Evolutionary conservation across 2,888 invertebrate species (phyloP).

Genomic region (Anoplius nigerrimus): DNA sequence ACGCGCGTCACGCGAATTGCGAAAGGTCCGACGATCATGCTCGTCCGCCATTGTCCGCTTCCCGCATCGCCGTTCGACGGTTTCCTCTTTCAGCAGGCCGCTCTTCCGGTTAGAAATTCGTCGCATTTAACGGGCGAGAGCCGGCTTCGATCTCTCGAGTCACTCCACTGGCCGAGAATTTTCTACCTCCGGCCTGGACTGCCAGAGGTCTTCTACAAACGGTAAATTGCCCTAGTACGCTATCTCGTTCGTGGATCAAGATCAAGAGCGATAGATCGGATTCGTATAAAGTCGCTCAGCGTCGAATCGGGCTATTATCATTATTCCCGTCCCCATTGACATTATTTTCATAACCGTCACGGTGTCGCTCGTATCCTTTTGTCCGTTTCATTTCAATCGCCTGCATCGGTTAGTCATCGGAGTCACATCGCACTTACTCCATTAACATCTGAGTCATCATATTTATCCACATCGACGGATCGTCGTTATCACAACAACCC

Average conservation of each 20-base stretch:
- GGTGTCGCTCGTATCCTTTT: no score
- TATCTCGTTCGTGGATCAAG: neutral
- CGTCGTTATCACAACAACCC: no score
- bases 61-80: conserved; percentile 11
- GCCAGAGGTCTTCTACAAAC: conserved; percentile 1
- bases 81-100: conserved; percentile 24
- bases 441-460: no score
- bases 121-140: conserved; percentile 30
- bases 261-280: neutral
- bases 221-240: neutral
- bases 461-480: no score
- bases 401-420: no score
- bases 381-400: no score
- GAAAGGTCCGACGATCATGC: conserved; percentile 7
- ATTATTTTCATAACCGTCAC: no score
- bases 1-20: conserved; percentile 22
- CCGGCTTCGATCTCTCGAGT: conserved; percentile 28
- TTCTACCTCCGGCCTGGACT: neutral
- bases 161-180: neutral
- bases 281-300: no score
- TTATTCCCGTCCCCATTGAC: no score
- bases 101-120: conserved; percentile 43
- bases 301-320: no score
- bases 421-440: no score
- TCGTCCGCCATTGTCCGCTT: no score